A percentile compares a stretch with the other conserved stretches of the same genome.
Conservation (phyloP, 2,888 invertebrate genomes). For the Pterostichus niger region DNA sequence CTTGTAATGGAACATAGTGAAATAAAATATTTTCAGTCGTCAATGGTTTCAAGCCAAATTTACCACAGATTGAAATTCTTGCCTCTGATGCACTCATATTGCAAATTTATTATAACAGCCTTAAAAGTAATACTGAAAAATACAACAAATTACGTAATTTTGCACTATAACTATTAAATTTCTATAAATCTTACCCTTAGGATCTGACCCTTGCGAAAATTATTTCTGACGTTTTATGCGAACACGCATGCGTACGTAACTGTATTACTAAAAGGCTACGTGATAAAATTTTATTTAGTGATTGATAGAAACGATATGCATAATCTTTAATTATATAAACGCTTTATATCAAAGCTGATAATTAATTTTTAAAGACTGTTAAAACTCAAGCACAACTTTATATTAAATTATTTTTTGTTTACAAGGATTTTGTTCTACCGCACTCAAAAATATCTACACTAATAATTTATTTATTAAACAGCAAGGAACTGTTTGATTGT, state of each 20-base stretch:
- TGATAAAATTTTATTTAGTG: not conserved
- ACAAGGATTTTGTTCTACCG: too few relatives aligned
- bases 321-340: too few relatives aligned
- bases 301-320: too few relatives aligned
- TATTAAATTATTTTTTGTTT: too few relatives aligned
- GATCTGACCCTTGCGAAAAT: slow-evolving; percentile 19
- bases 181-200: slow-evolving; percentile 17
- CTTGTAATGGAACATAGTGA: slow-evolving; percentile 88
- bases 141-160: slow-evolving; percentile 38
- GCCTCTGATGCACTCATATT: slow-evolving; percentile 72
- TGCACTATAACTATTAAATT: not conserved
- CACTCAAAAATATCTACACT: too few relatives aligned
- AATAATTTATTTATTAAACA: too few relatives aligned
- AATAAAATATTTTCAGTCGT: slow-evolving; percentile 85
- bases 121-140: slow-evolving; percentile 8
- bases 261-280: not conserved
- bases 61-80: slow-evolving; percentile 72
- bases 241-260: slow-evolving; percentile 11
- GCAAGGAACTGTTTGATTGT: not conserved
- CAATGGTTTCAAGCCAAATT: slow-evolving; percentile 82
- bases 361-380: too few relatives aligned
- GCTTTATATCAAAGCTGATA: too few relatives aligned
- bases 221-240: slow-evolving; percentile 50
- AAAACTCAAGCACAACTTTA: too few relatives aligned
- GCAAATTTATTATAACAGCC: slow-evolving; percentile 30